Percentiles rank a stretch among this genome's conserved stretches.
phyloP scores from a whole-genome alignment of 2,888 invertebrate genomes.

The Erebia aethiops region DNA sequence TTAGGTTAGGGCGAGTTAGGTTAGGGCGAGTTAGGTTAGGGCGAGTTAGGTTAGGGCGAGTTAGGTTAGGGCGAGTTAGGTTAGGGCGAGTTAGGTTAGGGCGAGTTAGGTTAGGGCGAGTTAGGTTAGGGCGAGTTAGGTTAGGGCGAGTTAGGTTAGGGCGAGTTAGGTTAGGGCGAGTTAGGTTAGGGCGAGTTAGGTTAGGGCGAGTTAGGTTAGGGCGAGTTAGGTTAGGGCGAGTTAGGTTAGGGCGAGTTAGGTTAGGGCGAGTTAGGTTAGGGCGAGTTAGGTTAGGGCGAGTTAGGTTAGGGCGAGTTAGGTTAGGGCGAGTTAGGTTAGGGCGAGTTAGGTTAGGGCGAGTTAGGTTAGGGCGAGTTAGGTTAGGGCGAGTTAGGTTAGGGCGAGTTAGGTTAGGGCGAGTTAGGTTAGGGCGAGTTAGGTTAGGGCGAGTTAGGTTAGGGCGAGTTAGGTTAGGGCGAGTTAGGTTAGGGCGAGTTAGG shows the following conservation, averaged over 20 bases:
- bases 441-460: conserved; percentile 33
- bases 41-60: no score
- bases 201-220: conserved; percentile 7
- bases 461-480: conserved; percentile 41
- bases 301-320: not conserved
- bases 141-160: conserved; percentile 27
- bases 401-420: conserved; percentile 32
- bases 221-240: conserved; percentile 6
- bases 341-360: conserved; percentile 21
- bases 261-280: not conserved
- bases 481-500: conserved; percentile 35
- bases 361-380: conserved; percentile 41
- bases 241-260: conserved; percentile 7
- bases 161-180: conserved; percentile 39
- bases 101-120: conserved; percentile 34
- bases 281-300: not conserved
- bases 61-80: not conserved
- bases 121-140: conserved; percentile 14
- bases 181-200: conserved; percentile 19
- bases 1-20: no score
- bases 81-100: conserved; percentile 14
- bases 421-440: conserved; percentile 7
- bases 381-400: conserved; percentile 34
- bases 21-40: no score
- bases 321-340: not conserved